Evolutionary conservation across 1,140 invertebrate genomes (phyloP), one percentile per base, ranked within the genome.

Genomic region (Drosophila gunungcola): DNA sequence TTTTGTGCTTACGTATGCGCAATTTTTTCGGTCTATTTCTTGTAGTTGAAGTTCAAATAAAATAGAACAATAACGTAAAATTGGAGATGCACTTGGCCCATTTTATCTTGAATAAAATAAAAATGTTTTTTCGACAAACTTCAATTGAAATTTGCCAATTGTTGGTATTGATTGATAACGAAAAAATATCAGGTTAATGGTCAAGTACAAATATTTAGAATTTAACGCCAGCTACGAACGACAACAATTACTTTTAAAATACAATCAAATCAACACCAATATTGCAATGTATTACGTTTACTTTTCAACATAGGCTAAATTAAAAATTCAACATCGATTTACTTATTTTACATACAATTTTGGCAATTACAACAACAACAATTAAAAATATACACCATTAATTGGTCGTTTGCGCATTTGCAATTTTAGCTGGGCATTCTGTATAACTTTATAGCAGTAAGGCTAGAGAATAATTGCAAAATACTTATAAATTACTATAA

Each of bases 1-100:
- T 57, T 73, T 51, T 86, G 79, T 79, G 83, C 84, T 88, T 82
- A 83, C 75, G 83, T 88, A 83, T 88, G 55, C 83, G 79, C 81
- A 73, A 73, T 65, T 73, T 76, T 77, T 58, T 63, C 38, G 61
- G 57, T 45, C 78, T 65, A 41, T 51, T 41, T 75, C 60, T 68
- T 70, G 42, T 69, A 54, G 45, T 45, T 69, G 21, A 0, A 13
- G 0, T 13, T 74, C n/a, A 25, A 51, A 4, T 49, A 51, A 42
- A 36, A 34, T n/a, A 1, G 21, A 46, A 46, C 4, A 48, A 46
- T 3, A 46, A 38, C 38, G 45, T 29, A 12, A 39, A 38, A 16
- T 16, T 3, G n/a, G 12, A n/a, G 41, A 32, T 11, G 13, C 29
- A 29, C 5, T 13, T 4, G 53, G n/a, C 25, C 21, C 34, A 7